A percentile compares a stretch with the other conserved stretches of the same genome.
Conservation (phyloP, 2,113 vertebrate species). For the Crotalus helleri region DNA sequence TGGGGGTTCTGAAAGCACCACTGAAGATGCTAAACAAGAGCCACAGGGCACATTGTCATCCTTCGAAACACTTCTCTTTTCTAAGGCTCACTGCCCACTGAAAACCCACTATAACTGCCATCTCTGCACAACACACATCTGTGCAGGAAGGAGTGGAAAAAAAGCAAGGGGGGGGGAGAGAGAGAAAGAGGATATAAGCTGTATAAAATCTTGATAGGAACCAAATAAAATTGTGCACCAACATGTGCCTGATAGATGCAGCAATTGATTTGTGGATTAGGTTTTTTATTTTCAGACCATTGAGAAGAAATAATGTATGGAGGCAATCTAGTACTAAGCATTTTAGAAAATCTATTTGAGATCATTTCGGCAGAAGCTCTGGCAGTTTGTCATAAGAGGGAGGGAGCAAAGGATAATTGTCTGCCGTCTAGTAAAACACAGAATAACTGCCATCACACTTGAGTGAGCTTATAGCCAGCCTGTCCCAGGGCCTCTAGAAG, state of each 20-base stretch:
- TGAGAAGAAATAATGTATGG: slow-evolving; percentile 99
- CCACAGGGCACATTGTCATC: slow-evolving; percentile 69
- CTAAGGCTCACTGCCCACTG: slow-evolving; percentile 69
- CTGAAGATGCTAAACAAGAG: slow-evolving; percentile 31
- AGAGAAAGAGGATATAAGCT: slow-evolving; percentile 72
- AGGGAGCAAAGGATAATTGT: slow-evolving; percentile 99
- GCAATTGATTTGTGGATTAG: slow-evolving; percentile 98
- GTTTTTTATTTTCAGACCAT: slow-evolving; percentile 93
- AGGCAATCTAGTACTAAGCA: slow-evolving; percentile 99
- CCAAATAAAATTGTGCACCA: slow-evolving; percentile 80
- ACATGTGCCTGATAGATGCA: slow-evolving; percentile 80
- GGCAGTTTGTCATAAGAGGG: slow-evolving; percentile 99
- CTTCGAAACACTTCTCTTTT: slow-evolving; percentile 65
- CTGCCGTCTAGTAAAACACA: slow-evolving; percentile 99
- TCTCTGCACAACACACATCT: slow-evolving; percentile 66
- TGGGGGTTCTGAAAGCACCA: slow-evolving; percentile 28
- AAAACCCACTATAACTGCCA: slow-evolving; percentile 63
- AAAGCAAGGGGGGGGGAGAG: slow-evolving; percentile 52
- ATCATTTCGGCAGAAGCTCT: slow-evolving; percentile 99
- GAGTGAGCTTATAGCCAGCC: slow-evolving; percentile 99
- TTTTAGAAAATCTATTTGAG: slow-evolving; percentile 99
- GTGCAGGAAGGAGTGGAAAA: slow-evolving; percentile 68
- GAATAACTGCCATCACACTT: slow-evolving; percentile 99
- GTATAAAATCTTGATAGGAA: slow-evolving; percentile 81
- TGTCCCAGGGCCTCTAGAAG: slow-evolving; percentile 99